These are phyloP conservation scores for Achlya flavicornis DNA, from an alignment of 2,888 invertebrate genomes.

Conservation along the genomic window DNA sequence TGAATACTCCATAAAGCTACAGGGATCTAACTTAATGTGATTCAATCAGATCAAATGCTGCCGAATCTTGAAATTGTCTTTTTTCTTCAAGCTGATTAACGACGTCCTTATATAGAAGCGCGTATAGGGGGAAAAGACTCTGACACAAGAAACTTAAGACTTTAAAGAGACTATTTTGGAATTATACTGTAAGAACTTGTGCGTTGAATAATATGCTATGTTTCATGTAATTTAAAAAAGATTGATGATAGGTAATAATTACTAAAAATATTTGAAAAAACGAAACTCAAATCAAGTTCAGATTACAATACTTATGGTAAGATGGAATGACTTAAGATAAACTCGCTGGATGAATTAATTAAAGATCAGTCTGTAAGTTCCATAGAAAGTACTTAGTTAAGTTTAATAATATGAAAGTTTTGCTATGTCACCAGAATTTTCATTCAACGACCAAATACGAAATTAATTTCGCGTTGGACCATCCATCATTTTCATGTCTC, in stretches of 20 bases:
- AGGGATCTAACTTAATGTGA: constrained; percentile 10
- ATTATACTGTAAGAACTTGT: too few relatives aligned
- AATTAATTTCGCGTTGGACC: background rate
- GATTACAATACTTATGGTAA: background rate
- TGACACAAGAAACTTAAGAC: background rate
- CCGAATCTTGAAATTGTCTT: background rate
- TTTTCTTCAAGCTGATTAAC: background rate
- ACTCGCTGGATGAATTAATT: background rate
- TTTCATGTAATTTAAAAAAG: too few relatives aligned
- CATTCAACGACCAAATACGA: too few relatives aligned
- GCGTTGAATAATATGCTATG: too few relatives aligned
- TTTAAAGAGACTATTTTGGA: background rate
- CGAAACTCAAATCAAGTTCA: background rate
- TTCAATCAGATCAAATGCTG: constrained; percentile 8
- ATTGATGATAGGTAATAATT: too few relatives aligned
- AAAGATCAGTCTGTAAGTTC: background rate
- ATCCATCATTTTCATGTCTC: background rate
- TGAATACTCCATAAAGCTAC: constrained; percentile 1
- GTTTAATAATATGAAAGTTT: too few relatives aligned
- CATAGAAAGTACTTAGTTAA: background rate
- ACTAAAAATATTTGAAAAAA: too few relatives aligned
- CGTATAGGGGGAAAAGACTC: too few relatives aligned
- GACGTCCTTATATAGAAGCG: too few relatives aligned
- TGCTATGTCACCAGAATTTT: too few relatives aligned
- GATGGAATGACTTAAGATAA: background rate